A percentile compares a stretch with the other conserved stretches of the same genome.
These are phyloP conservation scores for Dicyrtomina minuta DNA, from an alignment of 2,888 invertebrate species.

Conservation along the genomic window DNA sequence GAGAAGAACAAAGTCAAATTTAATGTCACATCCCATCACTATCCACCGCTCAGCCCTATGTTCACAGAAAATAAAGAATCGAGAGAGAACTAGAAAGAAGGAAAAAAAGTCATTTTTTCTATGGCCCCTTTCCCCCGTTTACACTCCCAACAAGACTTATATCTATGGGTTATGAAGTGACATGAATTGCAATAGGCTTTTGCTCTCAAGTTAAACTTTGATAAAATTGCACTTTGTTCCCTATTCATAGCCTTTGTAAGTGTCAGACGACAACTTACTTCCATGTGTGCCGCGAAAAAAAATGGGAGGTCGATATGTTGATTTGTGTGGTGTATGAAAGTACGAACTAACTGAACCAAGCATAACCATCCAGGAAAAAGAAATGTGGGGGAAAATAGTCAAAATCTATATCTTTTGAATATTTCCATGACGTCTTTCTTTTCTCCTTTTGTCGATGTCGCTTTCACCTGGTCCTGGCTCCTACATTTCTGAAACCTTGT, in stretches of 20 bases:
- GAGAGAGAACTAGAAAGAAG: not conserved
- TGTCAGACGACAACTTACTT: not conserved
- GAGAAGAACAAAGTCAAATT: no score
- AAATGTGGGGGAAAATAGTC: not conserved
- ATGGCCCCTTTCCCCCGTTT: not conserved
- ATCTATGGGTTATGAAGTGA: not conserved
- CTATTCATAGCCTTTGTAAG: slow-evolving; percentile 2
- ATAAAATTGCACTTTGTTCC: slow-evolving; percentile 16
- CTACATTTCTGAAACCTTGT: no score
- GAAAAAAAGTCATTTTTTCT: not conserved
- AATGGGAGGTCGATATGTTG: slow-evolving; percentile 11
- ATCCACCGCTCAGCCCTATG: no score
- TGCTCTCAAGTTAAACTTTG: not conserved
- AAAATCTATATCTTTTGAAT: slow-evolving; percentile 4
- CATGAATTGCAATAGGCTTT: not conserved
- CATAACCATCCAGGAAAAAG: not conserved
- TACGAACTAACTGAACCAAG: not conserved
- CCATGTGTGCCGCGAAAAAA: slow-evolving; percentile 1
- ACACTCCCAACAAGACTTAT: not conserved
- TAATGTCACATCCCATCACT: no score
- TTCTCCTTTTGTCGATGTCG: not conserved
- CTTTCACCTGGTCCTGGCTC: not conserved
- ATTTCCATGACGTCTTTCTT: slow-evolving; percentile 1
- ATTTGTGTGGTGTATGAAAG: not conserved
- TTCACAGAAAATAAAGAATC: not conserved